Evolutionary conservation across 2,797 vertebrate species (phyloP).

Genomic region (Brachyalestes nurse): DNA sequence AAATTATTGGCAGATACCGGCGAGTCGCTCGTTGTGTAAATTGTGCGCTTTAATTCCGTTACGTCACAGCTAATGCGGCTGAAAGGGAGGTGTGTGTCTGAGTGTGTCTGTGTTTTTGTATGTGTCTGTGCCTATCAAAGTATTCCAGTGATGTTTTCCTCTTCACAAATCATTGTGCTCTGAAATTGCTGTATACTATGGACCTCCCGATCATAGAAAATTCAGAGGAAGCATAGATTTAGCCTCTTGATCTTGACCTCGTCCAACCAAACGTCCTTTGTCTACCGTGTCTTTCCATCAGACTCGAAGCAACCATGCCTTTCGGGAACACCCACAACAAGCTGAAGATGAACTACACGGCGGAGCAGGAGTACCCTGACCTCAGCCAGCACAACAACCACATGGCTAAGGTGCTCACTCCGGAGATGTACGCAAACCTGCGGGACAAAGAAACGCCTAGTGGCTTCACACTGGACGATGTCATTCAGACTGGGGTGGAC

Average conservation of each 20-base stretch:
- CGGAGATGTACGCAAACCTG: constrained; percentile 81
- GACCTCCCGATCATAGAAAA: constrained; percentile 38
- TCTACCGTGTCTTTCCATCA: constrained; percentile 54
- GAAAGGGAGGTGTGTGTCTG: neutral
- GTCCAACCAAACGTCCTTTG: constrained; percentile 16
- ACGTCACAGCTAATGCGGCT: constrained; percentile 50
- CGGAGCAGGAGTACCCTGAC: constrained; percentile 89
- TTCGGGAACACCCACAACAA: constrained; percentile 94
- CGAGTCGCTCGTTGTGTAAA: constrained; percentile 19
- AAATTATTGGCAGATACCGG: constrained; percentile 5
- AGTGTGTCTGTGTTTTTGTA: neutral
- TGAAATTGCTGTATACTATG: neutral
- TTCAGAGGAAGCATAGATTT: constrained; percentile 33
- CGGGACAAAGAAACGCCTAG: constrained; percentile 83
- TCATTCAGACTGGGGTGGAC: constrained; percentile 88
- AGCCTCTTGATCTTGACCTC: constrained; percentile 27
- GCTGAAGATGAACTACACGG: constrained; percentile 84
- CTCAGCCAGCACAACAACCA: constrained; percentile 87
- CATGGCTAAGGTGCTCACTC: constrained; percentile 86
- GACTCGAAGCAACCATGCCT: constrained; percentile 84
- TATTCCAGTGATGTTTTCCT: constrained; percentile 17
- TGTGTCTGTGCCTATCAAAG: constrained; percentile 1
- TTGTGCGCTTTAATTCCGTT: constrained; percentile 44
- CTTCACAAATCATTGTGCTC: neutral
- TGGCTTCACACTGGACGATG: constrained; percentile 84